Evolutionary conservation across 2,113 vertebrate genomes (phyloP), one percentile per base, ranked within the genome.

Genomic region (Camelus dromedarius): DNA sequence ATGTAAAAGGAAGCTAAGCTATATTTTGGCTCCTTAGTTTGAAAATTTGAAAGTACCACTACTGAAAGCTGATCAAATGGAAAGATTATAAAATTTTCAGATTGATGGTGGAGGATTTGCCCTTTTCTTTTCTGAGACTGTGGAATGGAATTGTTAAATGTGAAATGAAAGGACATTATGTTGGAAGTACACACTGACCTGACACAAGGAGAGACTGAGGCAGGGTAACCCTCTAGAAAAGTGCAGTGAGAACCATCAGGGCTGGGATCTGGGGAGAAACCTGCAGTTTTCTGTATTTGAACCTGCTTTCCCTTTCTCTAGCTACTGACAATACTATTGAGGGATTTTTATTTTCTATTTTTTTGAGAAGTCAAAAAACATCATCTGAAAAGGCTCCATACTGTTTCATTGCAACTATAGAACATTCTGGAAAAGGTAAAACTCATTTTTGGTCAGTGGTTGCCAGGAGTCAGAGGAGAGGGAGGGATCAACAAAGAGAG

Each of bases 401-500:
- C 14, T 35, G 4, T 38, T 19, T 52, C 24, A 54, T 24, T 48
- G 4, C 46, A 58, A 15, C n/a, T 16, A 5, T 7, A 18, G 10
- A 13, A 30, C 14, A 2, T 81, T 89, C 35, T 38, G 15, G 22
- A 38, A 84, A 73, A 89, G 30, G 6, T 19, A 62, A 52, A 76
- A 58, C 42, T 15, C 18, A 50, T 80, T 87, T 60, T 70, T 80
- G 24, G 38, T 30, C 22, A 35, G 35, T 18, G 46, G 5, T 5
- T 38, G 3, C n/a, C 26, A 30, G 35, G 4, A 6, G 3, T 24
- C 52, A 66, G 42, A n/a, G 14, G 20, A 18, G 50, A 89, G 50
- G 9, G 50, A 28, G 11, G 6, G 15, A 28, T 32, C 5, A 12
- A 22, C 2, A 15, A 6, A 2, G 5, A 7, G 42, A 60, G 1